phyloP scores from a whole-genome alignment of 2,888 invertebrate genomes.

The Leucoptera coffeella region DNA sequence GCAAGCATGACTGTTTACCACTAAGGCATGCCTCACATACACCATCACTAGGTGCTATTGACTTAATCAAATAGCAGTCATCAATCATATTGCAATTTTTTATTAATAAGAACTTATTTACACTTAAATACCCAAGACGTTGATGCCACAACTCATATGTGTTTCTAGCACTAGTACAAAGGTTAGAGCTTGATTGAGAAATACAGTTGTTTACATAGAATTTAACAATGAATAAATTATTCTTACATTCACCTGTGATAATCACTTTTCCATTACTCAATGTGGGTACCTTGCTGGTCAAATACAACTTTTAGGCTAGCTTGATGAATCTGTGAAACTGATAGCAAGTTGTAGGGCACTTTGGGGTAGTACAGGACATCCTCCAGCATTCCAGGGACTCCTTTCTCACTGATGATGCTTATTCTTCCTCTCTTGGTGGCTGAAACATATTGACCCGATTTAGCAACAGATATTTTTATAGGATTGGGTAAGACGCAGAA shows the following conservation, averaged over 20 bases:
- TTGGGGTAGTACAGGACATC: constrained; percentile 12
- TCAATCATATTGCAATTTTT: constrained; percentile 8
- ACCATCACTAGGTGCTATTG: constrained; percentile 7
- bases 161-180: constrained; percentile 5
- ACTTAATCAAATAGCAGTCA: constrained; percentile 5
- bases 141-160: constrained; percentile 12
- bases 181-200: constrained; percentile 6
- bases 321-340: constrained; percentile 11
- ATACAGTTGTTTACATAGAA: constrained; percentile 3
- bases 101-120: constrained; percentile 9
- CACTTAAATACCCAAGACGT: constrained; percentile 12
- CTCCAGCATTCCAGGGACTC: constrained; percentile 7
- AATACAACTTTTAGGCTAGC: constrained; percentile 12
- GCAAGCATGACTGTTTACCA: constrained; percentile 16
- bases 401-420: constrained; percentile 10
- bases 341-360: constrained; percentile 13
- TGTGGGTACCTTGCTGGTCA: constrained; percentile 10
- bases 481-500: constrained; percentile 8
- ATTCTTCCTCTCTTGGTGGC: constrained; percentile 13
- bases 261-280: constrained; percentile 5
- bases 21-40: constrained; percentile 16
- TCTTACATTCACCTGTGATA: constrained; percentile 6
- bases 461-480: constrained; percentile 13
- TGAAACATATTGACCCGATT: constrained; percentile 10
- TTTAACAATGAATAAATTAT: constrained; percentile 5